Percentiles rank a stretch among this genome's conserved stretches.
These are phyloP conservation scores for Tribolium madens DNA, from an alignment of 1,140 invertebrate species.

Conservation along the genomic window DNA sequence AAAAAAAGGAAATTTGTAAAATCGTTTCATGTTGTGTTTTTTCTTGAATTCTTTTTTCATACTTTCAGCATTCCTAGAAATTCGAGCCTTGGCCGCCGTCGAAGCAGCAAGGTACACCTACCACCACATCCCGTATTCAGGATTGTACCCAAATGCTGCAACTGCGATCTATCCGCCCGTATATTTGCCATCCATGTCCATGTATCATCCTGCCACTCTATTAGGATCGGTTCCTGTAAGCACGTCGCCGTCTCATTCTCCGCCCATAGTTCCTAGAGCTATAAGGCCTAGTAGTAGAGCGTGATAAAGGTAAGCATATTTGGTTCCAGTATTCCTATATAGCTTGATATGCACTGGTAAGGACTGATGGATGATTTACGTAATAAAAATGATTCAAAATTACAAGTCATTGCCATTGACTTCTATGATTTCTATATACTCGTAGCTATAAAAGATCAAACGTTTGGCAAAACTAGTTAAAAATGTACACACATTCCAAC, in stretches of 20 bases:
- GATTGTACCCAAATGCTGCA: constrained; percentile 52
- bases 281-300: constrained; percentile 52
- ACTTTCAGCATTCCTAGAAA: constrained; percentile 55
- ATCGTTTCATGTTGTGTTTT: constrained; percentile 19
- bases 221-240: constrained; percentile 46
- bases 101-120: constrained; percentile 55
- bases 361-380: too few species aligned
- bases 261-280: constrained; percentile 40
- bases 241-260: constrained; percentile 51
- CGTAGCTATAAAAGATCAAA: too few species aligned
- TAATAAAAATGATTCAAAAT: too few species aligned
- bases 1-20: neutral
- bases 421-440: too few species aligned
- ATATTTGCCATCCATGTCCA: constrained; percentile 53
- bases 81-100: constrained; percentile 55
- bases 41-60: constrained; percentile 9
- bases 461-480: too few species aligned
- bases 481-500: too few species aligned
- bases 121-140: constrained; percentile 53
- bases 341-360: too few species aligned
- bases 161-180: constrained; percentile 54
- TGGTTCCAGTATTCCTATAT: neutral
- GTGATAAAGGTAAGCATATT: constrained; percentile 55
- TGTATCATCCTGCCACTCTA: constrained; percentile 50
- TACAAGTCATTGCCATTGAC: too few species aligned